Percentiles rank a stretch among this genome's conserved stretches.
phyloP scores from a whole-genome alignment of 2,113 vertebrate genomes.

The Gobiocypris rarus region DNA sequence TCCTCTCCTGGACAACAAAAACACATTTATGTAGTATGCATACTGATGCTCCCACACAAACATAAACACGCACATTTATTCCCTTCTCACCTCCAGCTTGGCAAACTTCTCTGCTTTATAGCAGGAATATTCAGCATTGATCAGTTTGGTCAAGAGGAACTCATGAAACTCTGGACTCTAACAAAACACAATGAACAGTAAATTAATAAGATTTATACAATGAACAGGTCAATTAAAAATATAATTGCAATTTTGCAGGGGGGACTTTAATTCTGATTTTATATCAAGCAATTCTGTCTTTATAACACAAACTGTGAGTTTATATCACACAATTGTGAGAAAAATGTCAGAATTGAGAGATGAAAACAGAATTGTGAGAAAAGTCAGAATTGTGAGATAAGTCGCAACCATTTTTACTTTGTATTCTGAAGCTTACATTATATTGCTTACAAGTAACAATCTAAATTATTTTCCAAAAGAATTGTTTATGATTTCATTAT shows the following conservation, averaged over 20 bases:
- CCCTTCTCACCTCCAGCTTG: constrained; percentile 87
- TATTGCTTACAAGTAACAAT: not conserved
- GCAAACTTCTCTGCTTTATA: constrained; percentile 97
- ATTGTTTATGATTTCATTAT: not conserved
- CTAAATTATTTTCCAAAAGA: too few relatives aligned
- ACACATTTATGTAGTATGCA: not conserved
- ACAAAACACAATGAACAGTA: constrained; percentile 3
- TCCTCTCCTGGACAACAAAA: constrained; percentile 83
- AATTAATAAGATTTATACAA: not conserved
- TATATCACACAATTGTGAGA: too few relatives aligned
- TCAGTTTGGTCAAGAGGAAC: constrained; percentile 96
- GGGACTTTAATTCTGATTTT: too few relatives aligned
- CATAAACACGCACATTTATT: not conserved
- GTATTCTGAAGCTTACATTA: too few relatives aligned
- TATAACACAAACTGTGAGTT: too few relatives aligned
- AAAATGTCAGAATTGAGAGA: too few relatives aligned
- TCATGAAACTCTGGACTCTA: constrained; percentile 90
- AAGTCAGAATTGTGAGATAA: too few relatives aligned
- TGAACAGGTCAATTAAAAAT: too few relatives aligned
- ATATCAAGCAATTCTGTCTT: too few relatives aligned
- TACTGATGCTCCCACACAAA: not conserved
- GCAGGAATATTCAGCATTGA: constrained; percentile 96
- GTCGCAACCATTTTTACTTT: too few relatives aligned
- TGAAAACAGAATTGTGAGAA: too few relatives aligned
- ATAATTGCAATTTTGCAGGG: too few relatives aligned